A percentile compares a stretch with the other conserved stretches of the same genome.
These are phyloP conservation scores for Cyclopterus lumpus DNA, from an alignment of 2,797 vertebrate genomes.

Conservation along the genomic window DNA sequence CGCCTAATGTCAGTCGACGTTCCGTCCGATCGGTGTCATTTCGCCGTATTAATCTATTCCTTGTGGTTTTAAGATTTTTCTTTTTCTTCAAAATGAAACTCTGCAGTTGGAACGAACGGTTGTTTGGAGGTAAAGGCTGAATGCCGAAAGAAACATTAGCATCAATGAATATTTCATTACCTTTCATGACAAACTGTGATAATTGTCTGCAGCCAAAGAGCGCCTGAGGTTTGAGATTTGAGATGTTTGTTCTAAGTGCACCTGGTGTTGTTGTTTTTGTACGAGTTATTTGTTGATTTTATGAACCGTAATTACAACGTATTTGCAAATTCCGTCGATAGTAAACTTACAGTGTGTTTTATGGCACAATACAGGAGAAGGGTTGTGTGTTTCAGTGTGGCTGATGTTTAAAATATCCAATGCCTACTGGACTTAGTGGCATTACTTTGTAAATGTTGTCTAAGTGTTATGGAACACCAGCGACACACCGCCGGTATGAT, in stretches of 20 bases:
- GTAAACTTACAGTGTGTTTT: neutral
- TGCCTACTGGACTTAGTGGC: neutral
- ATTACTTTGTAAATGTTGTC: no score
- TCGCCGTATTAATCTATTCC: no score
- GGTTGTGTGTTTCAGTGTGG: constrained; percentile 7
- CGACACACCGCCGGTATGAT: neutral
- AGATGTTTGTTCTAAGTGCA: constrained; percentile 17
- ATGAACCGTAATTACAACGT: neutral
- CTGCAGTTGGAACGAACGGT: constrained; percentile 33
- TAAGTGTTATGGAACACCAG: constrained; percentile 24
- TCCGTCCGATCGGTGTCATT: constrained; percentile 10
- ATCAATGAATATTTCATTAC: constrained; percentile 62
- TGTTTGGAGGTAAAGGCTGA: constrained; percentile 39
- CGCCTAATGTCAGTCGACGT: neutral
- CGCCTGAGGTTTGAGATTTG: constrained; percentile 24
- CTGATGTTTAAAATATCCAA: constrained; percentile 13
- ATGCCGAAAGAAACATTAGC: constrained; percentile 63
- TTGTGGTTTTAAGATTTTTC: neutral
- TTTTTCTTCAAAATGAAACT: neutral
- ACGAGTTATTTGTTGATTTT: constrained; percentile 10
- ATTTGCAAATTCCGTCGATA: neutral
- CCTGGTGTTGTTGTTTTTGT: neutral
- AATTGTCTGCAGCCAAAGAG: constrained; percentile 38
- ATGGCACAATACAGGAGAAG: neutral
- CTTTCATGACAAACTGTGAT: constrained; percentile 42